Evolutionary conservation across 2,113 vertebrate genomes (phyloP), one percentile per base, ranked within the genome.

Genomic region (Spermophilus dauricus): DNA sequence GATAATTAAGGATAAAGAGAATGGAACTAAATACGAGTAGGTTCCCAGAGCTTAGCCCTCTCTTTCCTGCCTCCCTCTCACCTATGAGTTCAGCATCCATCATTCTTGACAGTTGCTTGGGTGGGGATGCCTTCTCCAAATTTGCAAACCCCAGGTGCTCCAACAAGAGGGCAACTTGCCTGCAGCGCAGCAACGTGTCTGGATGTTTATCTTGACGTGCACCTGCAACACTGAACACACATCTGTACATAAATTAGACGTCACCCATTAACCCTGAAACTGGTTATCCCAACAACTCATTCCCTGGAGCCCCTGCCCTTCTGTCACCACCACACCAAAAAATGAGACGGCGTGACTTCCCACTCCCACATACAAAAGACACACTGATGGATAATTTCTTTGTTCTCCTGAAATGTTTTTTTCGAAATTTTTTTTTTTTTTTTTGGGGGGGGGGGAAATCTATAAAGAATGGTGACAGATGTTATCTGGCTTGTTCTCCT

Each of bases 101-200:
- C 86, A 94, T 81, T 94, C 65, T 51, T 92, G 95, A 96, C 78
- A 96, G 92, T n/a, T 80, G 56, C 34, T 97, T 86, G 94, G 77
- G 89, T 0, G 4, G 37, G 26, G 61, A 92, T 51, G 83, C 76
- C 53, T 93, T 63, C 91, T 92, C 76, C 58, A 86, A 85, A 75
- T 42, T 69, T 93, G 39, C 63, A 76, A 85, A 80, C 51, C 86
- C 76, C 96, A 97, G 96, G 95, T 94, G 92, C 48, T 96, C 51
- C n/a, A 70, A 37, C 20, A 48, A 39, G 73, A 86, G 88, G 85
- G 73, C 73, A 83, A 30, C 20, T 90, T 91, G 87, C 94, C 94
- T 67, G 56, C n/a, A 70, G 88, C 67, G 10, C 32, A 61, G 34
- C 76, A 42, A 42, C 61, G 42, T 7, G 5, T 69, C 78, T 77